These are phyloP conservation scores for Lates japonicus DNA, from an alignment of 2,797 vertebrate species.

Conservation along the genomic window DNA sequence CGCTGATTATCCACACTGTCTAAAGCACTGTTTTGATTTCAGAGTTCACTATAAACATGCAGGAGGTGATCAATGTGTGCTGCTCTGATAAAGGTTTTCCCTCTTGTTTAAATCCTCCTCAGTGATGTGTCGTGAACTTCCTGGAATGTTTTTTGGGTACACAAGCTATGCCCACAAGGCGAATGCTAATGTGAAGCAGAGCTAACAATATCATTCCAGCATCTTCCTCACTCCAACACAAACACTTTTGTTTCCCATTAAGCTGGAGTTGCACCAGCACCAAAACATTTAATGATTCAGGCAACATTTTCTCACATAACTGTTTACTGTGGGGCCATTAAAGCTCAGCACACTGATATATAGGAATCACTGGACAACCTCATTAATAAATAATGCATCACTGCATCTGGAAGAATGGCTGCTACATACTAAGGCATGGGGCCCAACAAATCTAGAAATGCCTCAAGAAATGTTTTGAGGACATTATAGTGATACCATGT, in stretches of 20 bases:
- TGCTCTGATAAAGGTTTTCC: conserved; percentile 18
- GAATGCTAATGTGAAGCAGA: conserved; percentile 20
- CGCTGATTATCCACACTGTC: conserved; percentile 7
- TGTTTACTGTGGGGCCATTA: background rate
- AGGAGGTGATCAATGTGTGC: conserved; percentile 10
- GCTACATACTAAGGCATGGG: background rate
- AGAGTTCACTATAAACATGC: conserved; percentile 1
- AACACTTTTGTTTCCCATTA: background rate
- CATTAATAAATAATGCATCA: background rate
- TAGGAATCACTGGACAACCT: background rate
- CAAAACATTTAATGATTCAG: background rate
- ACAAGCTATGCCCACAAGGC: conserved; percentile 18
- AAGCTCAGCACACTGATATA: background rate
- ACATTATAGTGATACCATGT: background rate
- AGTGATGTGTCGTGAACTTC: conserved; percentile 31
- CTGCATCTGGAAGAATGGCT: too few relatives aligned
- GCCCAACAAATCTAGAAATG: background rate
- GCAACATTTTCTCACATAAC: background rate
- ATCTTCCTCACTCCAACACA: background rate
- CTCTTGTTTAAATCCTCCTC: conserved; percentile 7
- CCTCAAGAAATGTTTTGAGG: background rate
- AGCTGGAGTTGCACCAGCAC: background rate
- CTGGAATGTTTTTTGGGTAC: conserved; percentile 33
- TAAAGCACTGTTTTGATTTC: background rate
- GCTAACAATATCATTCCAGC: conserved; percentile 3